Evolutionary conservation across 2,888 invertebrate genomes (phyloP).

Genomic region (Clunio marinus): DNA sequence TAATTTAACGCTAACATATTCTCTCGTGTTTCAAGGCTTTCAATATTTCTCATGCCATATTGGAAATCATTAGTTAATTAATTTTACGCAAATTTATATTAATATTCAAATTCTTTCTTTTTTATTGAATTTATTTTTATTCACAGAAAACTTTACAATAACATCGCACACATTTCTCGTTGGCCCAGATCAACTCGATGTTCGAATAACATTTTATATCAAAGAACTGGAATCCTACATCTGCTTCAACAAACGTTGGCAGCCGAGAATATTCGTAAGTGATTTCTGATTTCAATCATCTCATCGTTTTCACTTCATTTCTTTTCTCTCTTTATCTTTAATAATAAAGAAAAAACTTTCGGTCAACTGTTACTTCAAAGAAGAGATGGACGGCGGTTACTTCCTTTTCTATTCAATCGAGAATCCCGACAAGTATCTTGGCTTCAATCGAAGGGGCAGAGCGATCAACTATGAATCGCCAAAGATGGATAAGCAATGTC

Average conservation of each 20-base stretch:
- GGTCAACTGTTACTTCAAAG: constrained; percentile 52
- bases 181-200: constrained; percentile 2
- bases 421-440: constrained; percentile 50
- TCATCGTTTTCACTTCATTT: too few species aligned
- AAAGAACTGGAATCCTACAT: constrained; percentile 28
- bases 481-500: constrained; percentile 26
- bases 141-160: constrained; percentile 33
- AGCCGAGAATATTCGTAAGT: constrained; percentile 31
- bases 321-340: too few species aligned
- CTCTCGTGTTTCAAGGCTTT: neutral
- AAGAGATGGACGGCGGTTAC: constrained; percentile 50
- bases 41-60: neutral
- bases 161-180: neutral
- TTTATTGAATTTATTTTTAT: neutral
- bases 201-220: constrained; percentile 33
- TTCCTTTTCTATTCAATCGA: constrained; percentile 50
- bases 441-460: constrained; percentile 51
- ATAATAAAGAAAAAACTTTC: constrained; percentile 49
- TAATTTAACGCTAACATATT: constrained; percentile 9
- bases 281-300: neutral
- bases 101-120: constrained; percentile 8
- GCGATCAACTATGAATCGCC: constrained; percentile 43
- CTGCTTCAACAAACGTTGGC: constrained; percentile 34
- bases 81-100: neutral
- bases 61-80: neutral